Conservation (phyloP, 2,113 vertebrate genomes). For the Tenebrosternarchus preto region DNA sequence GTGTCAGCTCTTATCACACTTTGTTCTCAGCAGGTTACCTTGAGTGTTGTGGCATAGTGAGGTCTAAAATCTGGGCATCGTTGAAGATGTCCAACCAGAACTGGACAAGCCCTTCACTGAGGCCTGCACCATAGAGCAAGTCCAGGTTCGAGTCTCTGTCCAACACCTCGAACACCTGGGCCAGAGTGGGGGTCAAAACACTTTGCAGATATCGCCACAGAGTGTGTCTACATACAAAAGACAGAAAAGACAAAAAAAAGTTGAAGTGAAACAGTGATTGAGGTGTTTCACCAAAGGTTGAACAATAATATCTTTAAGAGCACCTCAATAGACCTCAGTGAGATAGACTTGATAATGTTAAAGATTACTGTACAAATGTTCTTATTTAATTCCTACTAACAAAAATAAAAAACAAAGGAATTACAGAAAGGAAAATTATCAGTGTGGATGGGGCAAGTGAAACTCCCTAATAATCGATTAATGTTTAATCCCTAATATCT, state of each 20-base stretch:
- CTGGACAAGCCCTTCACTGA: conserved; percentile 53
- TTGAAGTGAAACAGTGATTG: not conserved
- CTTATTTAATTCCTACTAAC: too few relatives aligned
- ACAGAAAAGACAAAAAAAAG: not conserved
- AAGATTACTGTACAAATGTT: too few relatives aligned
- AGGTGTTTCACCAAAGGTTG: not conserved
- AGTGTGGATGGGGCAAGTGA: not conserved
- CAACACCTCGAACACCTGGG: conserved; percentile 66
- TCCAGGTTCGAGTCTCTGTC: conserved; percentile 71
- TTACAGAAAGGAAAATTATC: not conserved
- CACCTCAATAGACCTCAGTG: too few relatives aligned
- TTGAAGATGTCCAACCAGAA: conserved; percentile 74
- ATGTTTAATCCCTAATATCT: not conserved
- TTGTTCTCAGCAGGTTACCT: conserved; percentile 50
- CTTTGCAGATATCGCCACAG: conserved; percentile 74
- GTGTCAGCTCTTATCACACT: not conserved
- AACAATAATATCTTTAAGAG: not conserved
- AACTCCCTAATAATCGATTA: too few relatives aligned
- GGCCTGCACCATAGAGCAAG: conserved; percentile 57
- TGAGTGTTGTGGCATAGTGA: conserved; percentile 51
- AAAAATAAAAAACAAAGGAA: not conserved
- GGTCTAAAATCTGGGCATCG: conserved; percentile 63
- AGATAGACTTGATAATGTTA: too few relatives aligned
- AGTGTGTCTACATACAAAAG: conserved; percentile 64
- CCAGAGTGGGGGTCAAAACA: conserved; percentile 67